Evolutionary conservation across 2,113 vertebrate genomes (phyloP).

Genomic region (Gymnorhina tibicen): DNA sequence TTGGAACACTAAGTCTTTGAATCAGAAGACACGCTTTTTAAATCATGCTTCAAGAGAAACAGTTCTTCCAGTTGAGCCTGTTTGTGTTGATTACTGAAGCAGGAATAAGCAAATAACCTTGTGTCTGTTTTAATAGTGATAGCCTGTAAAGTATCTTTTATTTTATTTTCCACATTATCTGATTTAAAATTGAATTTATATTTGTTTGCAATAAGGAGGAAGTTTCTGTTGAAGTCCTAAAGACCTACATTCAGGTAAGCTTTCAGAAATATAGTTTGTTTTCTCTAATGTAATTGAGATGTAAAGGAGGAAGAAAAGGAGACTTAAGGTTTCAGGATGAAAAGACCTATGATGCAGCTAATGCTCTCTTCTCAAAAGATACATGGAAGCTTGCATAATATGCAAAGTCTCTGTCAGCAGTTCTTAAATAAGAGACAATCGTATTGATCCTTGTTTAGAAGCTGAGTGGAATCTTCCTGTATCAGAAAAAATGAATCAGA

Average conservation of each 20-base stretch:
- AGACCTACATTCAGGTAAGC: slow-evolving; percentile 86
- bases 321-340: not conserved
- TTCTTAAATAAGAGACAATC: not conserved
- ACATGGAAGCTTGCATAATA: not conserved
- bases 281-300: not conserved
- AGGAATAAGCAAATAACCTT: not conserved
- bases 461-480: not conserved
- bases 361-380: not conserved
- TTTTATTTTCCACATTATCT: not conserved
- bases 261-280: not conserved
- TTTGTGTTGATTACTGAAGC: not conserved
- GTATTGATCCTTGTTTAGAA: not conserved
- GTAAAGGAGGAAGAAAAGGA: not conserved
- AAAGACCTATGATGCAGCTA: not conserved
- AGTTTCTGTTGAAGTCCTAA: slow-evolving; percentile 85
- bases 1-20: not conserved
- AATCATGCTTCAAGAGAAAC: not conserved
- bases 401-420: not conserved
- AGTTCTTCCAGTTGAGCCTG: not conserved
- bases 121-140: not conserved
- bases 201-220: slow-evolving; percentile 79
- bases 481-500: not conserved
- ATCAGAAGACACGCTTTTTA: not conserved
- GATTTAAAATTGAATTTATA: slow-evolving; percentile 8
- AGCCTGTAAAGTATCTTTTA: not conserved